Conservation (phyloP, 2,113 vertebrate species). For the Halichoerus grypus region DNA sequence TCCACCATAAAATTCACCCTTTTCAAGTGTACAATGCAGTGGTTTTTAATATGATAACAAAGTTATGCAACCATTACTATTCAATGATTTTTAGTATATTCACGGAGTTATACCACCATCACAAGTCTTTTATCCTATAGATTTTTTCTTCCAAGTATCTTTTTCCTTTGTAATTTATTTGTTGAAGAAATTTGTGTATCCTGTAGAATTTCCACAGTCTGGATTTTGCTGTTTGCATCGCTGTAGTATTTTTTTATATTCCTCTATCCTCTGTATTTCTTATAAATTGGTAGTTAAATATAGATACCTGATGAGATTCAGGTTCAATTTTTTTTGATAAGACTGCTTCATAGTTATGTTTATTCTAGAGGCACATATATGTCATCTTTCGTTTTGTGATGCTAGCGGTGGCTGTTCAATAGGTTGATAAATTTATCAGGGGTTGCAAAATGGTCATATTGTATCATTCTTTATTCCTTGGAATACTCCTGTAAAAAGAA, state of each 20-base stretch:
- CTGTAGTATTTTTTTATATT: not conserved
- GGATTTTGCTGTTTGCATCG: not conserved
- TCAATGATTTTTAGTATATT: constrained; percentile 34
- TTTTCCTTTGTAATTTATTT: constrained; percentile 29
- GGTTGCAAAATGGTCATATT: constrained; percentile 22
- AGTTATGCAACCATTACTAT: not conserved
- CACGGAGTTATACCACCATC: not conserved
- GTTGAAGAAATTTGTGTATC: constrained; percentile 15
- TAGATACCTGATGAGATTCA: not conserved
- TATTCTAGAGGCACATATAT: not conserved
- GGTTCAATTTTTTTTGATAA: not conserved
- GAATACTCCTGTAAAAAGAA: not conserved
- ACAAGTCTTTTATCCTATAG: not conserved
- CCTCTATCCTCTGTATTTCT: not conserved
- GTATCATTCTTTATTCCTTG: not conserved
- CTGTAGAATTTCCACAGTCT: not conserved
- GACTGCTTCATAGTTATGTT: not conserved
- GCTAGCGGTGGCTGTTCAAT: not conserved
- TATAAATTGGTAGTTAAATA: not conserved
- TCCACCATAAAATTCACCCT: not conserved
- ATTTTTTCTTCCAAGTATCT: not conserved
- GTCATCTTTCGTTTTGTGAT: constrained; percentile 13
- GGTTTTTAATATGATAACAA: not conserved
- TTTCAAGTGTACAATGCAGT: not conserved
- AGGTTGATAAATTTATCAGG: not conserved